These are phyloP conservation scores for Gila robusta DNA, from an alignment of 2,797 vertebrate species.

Conservation along the genomic window DNA sequence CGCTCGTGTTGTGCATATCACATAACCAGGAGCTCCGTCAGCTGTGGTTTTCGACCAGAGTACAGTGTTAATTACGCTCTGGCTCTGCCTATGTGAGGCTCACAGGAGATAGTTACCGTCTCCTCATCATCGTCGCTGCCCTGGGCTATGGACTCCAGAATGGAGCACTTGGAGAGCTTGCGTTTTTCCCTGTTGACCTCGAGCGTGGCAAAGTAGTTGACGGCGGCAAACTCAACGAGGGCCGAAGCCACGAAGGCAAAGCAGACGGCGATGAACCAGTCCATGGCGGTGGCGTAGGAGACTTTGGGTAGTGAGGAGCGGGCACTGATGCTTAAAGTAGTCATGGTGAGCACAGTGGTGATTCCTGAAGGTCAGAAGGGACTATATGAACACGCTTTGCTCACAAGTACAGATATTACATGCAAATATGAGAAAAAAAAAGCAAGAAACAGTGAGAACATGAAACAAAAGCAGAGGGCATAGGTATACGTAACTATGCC, in stretches of 20 bases:
- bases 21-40: background rate
- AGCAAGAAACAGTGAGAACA: background rate
- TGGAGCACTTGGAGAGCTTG: constrained; percentile 77
- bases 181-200: constrained; percentile 82
- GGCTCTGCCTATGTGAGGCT: background rate
- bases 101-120: constrained; percentile 72
- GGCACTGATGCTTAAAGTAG: constrained; percentile 97
- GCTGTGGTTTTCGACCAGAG: constrained; percentile 1
- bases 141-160: constrained; percentile 78
- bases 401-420: background rate
- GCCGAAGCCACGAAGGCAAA: constrained; percentile 98
- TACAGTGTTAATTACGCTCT: background rate
- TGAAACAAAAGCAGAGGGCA: background rate
- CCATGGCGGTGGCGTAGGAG: constrained; percentile 98
- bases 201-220: constrained; percentile 95
- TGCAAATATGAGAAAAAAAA: background rate
- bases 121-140: constrained; percentile 82
- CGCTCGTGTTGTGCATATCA: background rate
- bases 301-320: constrained; percentile 97
- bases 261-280: constrained; percentile 99
- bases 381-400: background rate
- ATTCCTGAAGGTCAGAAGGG: constrained; percentile 80
- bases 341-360: constrained; percentile 98
- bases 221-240: constrained; percentile 95
- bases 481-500: background rate